Evolutionary conservation across 2,888 invertebrate species (phyloP), one percentile per base, ranked within the genome.

Genomic region (Himalopsyche anomala): DNA sequence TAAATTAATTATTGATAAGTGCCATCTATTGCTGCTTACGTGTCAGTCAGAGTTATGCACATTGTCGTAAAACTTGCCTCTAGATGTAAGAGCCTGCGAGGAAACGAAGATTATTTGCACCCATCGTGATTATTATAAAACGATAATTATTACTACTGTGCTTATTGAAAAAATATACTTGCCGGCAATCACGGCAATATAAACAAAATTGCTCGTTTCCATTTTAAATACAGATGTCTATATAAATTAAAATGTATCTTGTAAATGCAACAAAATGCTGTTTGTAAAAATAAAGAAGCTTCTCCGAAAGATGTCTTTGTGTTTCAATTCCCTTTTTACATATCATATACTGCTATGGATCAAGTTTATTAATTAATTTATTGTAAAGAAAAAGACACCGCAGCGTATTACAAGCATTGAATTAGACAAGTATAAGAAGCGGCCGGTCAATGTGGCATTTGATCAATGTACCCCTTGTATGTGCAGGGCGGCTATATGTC

Each of bases 281-380:
- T 90, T 91, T 91, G 91, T 91, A 90, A 90, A 91, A 93, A 92
- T 93, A 92, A 93, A 93, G 91, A 91, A 92, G 93, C 93, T 93
- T 93, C 91, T 91, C 91, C 90, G 88, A 89, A 90, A 87, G 86
- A 80, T 85, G 15, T 36, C 45, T 17, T 85, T 82, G 81, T 86
- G 45, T 85, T 51, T 81, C 87, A 80, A 83, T 83, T n/a, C 36
- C 81, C 87, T 62, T 36, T 28, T 5, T 17, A 17, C 45, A 45
- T 45, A 42, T n/a, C 5, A 17, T 56, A 8, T 5, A 62, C n/a
- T 19, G 28, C 2, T 11, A 8, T 11, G 45, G 9, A 45, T 45
- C 45, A 45, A 45, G 45, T 5, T 5, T 9, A 45, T 45, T 45
- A 2, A 56, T 56, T n/a, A n/a, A 28, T 28, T 28, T 28, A n/a